A percentile compares a stretch with the other conserved stretches of the same genome.
Conservation (phyloP, 2,888 invertebrate genomes). For the Drosophila phalerata region DNA sequence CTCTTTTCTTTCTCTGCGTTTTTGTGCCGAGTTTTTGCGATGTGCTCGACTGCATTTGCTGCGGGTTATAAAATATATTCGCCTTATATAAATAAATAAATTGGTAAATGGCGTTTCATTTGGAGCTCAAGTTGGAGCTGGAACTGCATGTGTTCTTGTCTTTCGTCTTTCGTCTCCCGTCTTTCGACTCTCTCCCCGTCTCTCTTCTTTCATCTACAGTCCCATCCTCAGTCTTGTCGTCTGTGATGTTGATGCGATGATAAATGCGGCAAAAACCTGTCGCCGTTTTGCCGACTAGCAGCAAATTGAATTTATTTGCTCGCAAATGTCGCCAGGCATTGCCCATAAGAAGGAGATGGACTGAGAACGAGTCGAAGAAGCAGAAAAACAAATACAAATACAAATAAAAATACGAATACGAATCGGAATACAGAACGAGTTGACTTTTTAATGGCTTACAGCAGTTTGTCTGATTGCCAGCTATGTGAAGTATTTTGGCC, state of each 20-base stretch:
- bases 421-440: slow-evolving; percentile 52
- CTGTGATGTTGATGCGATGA: slow-evolving; percentile 73
- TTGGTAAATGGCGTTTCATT: slow-evolving; percentile 83
- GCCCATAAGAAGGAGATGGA: slow-evolving; percentile 23
- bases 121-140: slow-evolving; percentile 48
- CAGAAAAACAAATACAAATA: slow-evolving; percentile 6
- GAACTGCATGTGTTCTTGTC: slow-evolving; percentile 44
- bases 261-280: slow-evolving; percentile 81
- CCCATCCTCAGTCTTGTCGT: slow-evolving; percentile 23
- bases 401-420: slow-evolving; percentile 20
- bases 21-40: slow-evolving; percentile 20
- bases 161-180: slow-evolving; percentile 5
- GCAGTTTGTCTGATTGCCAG: slow-evolving; percentile 61
- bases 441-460: slow-evolving; percentile 65
- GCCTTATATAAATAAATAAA: slow-evolving; percentile 82
- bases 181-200: background rate
- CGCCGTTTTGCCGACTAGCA: slow-evolving; percentile 68
- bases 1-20: slow-evolving; percentile 17
- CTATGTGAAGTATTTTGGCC: slow-evolving; percentile 52
- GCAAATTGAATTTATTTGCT: slow-evolving; percentile 80
- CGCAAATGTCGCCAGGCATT: slow-evolving; percentile 61
- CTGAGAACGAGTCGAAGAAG: slow-evolving; percentile 27
- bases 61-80: slow-evolving; percentile 82
- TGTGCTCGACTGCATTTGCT: slow-evolving; percentile 65
- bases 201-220: slow-evolving; percentile 4